Evolutionary conservation across 2,888 invertebrate genomes (phyloP).

Genomic region (Nysson spinosus): DNA sequence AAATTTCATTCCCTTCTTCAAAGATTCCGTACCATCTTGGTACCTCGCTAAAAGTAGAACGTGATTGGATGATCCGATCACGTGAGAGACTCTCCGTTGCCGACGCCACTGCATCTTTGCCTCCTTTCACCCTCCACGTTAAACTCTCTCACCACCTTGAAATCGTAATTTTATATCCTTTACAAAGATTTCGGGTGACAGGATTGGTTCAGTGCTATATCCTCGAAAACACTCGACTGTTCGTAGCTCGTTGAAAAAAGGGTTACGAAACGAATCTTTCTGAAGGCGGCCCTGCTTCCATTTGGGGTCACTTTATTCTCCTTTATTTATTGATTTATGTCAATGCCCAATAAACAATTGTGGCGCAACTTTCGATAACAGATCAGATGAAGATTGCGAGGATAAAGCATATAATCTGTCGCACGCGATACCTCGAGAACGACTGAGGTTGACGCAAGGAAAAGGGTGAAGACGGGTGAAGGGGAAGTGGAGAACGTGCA

Average conservation of each 20-base stretch:
- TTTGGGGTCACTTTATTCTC: too few relatives aligned
- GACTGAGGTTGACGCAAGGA: slow-evolving; percentile 63
- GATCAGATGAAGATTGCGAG: slow-evolving; percentile 33
- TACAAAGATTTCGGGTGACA: neutral
- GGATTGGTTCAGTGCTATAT: neutral
- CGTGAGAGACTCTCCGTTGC: slow-evolving; percentile 72
- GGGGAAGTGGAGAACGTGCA: slow-evolving; percentile 12
- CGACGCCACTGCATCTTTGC: slow-evolving; percentile 75
- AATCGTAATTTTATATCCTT: neutral
- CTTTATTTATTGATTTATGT: too few relatives aligned
- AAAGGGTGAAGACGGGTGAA: slow-evolving; percentile 25
- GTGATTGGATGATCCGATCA: slow-evolving; percentile 75
- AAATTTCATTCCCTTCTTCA: slow-evolving; percentile 18
- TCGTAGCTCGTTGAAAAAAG: too few relatives aligned
- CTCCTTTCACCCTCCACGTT: slow-evolving; percentile 23
- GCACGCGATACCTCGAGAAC: slow-evolving; percentile 66
- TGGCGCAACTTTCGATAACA: too few relatives aligned
- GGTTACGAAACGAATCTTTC: too few relatives aligned
- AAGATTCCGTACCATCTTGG: slow-evolving; percentile 74
- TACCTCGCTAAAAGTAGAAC: slow-evolving; percentile 75
- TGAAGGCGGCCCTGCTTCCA: too few relatives aligned
- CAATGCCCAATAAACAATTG: too few relatives aligned
- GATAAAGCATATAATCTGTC: slow-evolving; percentile 61
- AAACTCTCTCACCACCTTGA: neutral
- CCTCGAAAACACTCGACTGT: neutral